Conservation (phyloP, 2,113 vertebrate genomes). For the Malaclemys terrapin region DNA sequence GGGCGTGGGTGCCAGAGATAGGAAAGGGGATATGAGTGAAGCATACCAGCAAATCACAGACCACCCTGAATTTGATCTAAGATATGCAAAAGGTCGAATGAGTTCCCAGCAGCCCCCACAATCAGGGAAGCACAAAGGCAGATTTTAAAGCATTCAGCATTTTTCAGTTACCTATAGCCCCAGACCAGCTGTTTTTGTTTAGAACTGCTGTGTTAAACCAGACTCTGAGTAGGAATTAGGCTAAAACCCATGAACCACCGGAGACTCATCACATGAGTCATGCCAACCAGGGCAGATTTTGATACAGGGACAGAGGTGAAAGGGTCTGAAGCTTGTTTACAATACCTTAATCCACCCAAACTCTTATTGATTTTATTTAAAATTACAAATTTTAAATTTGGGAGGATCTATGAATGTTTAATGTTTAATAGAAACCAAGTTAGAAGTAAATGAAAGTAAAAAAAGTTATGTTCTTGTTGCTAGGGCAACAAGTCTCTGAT, state of each 20-base stretch:
- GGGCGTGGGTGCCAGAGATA: background rate
- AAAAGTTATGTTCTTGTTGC: slow-evolving; percentile 57
- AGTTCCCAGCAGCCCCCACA: background rate
- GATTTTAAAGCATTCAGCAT: background rate
- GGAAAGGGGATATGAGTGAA: background rate
- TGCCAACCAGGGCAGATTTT: background rate
- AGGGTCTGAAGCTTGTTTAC: background rate
- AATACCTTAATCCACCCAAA: background rate
- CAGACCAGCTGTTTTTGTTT: background rate
- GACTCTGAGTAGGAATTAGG: background rate
- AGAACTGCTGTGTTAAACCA: background rate
- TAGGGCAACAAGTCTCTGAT: slow-evolving; percentile 52
- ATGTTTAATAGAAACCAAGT: background rate
- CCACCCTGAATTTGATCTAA: background rate
- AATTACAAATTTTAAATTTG: background rate
- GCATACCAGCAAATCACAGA: background rate
- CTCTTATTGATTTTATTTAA: background rate
- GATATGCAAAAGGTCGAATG: background rate
- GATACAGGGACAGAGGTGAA: background rate
- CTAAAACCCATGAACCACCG: background rate
- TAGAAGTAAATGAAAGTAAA: slow-evolving; percentile 41
- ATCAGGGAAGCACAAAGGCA: background rate
- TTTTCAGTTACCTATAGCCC: background rate
- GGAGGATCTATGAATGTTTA: background rate
- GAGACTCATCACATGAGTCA: background rate